Conservation (phyloP, 2,797 vertebrate species). For the Mycteria americana region DNA sequence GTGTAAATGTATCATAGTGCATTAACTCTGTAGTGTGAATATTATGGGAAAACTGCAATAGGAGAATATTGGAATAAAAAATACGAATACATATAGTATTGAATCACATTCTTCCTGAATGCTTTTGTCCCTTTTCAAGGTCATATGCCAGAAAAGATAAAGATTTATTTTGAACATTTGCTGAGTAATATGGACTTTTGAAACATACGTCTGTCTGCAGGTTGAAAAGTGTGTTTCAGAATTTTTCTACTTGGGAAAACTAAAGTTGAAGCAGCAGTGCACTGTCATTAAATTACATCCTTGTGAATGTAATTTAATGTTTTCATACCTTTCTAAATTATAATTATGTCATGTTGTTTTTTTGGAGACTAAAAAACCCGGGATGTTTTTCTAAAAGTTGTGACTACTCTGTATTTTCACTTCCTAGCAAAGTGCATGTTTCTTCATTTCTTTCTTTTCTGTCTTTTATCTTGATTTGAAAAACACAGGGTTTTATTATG, state of each 20-base stretch:
- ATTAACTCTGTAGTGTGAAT: background rate
- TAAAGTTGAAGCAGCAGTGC: background rate
- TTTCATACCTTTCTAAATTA: background rate
- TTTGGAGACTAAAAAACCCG: background rate
- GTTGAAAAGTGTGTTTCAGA: background rate
- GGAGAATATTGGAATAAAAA: background rate
- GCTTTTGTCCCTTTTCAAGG: slow-evolving; percentile 47
- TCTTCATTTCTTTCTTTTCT: background rate
- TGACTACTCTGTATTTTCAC: background rate
- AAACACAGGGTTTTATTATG: background rate
- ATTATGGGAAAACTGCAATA: background rate
- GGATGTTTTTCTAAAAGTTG: background rate
- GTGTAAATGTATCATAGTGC: fast-evolving
- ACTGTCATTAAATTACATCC: background rate
- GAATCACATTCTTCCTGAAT: background rate
- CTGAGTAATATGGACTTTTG: background rate
- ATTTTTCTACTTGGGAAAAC: background rate
- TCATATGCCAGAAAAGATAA: slow-evolving; percentile 31
- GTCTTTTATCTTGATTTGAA: background rate
- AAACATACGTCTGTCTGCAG: background rate
- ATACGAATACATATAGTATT: background rate
- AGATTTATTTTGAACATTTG: slow-evolving; percentile 32
- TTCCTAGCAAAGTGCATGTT: background rate
- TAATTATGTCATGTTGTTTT: background rate
- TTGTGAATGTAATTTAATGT: background rate